A percentile compares a stretch with the other conserved stretches of the same genome.
Conservation (phyloP, 2,888 invertebrate species). For the Colletes collaris region DNA sequence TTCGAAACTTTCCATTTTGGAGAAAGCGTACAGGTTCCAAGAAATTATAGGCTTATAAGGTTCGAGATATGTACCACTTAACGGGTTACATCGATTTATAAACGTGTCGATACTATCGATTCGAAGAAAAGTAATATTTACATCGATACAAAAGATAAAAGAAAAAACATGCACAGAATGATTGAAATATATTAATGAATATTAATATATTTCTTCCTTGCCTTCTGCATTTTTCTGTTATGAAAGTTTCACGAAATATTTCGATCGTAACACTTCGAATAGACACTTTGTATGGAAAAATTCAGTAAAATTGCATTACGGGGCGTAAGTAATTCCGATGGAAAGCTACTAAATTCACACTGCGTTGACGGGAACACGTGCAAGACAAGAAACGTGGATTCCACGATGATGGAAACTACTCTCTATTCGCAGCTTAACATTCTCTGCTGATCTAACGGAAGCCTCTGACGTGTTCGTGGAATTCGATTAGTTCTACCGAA, state of each 20-base stretch:
- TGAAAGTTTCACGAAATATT: too few species aligned
- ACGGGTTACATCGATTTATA: constrained; percentile 2
- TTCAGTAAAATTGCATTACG: too few species aligned
- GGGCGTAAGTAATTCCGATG: background rate
- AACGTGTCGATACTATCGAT: background rate
- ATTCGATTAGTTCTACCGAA: constrained; percentile 69
- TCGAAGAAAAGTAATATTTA: background rate
- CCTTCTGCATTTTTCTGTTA: too few species aligned
- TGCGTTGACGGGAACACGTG: too few species aligned
- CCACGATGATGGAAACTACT: background rate
- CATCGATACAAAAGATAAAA: too few species aligned
- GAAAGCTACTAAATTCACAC: background rate
- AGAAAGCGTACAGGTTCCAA: constrained; percentile 43
- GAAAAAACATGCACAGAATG: too few species aligned
- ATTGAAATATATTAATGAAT: too few species aligned
- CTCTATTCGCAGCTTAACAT: constrained; percentile 5
- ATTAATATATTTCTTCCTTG: too few species aligned
- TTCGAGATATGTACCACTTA: constrained; percentile 21
- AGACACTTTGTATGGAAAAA: too few species aligned
- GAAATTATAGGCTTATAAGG: background rate
- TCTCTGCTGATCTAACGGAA: constrained; percentile 56
- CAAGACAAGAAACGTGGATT: background rate
- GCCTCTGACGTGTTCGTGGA: constrained; percentile 55
- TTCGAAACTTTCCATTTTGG: constrained; percentile 53
- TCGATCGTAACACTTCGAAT: too few species aligned